Conservation (phyloP, 1,140 invertebrate species). For the Leguminivora glycinivorella region DNA sequence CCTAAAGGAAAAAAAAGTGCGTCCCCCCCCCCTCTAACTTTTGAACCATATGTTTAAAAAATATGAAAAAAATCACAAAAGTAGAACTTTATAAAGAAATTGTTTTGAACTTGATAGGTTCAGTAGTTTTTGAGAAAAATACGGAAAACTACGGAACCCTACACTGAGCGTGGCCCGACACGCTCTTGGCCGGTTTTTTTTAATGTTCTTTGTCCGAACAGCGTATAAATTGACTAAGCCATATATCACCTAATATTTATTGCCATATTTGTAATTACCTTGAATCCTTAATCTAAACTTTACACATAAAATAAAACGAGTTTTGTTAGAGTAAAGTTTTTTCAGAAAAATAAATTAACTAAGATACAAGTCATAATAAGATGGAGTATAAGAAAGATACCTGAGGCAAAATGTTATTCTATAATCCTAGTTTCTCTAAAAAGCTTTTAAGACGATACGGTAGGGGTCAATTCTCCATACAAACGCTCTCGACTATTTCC, state of each 20-base stretch:
- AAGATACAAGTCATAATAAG: background rate
- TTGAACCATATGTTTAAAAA: too few species aligned
- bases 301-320: slow-evolving; percentile 3
- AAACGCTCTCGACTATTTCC: too few species aligned
- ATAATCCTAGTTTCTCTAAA: background rate
- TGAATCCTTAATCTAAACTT: slow-evolving; percentile 24
- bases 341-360: background rate
- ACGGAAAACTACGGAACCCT: too few species aligned
- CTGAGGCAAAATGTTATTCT: background rate
- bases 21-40: too few species aligned
- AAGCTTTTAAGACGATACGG: background rate
- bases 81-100: too few species aligned
- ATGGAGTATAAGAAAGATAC: background rate
- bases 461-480: too few species aligned
- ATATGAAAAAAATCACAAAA: too few species aligned
- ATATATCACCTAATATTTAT: slow-evolving; percentile 24
- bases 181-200: too few species aligned
- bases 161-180: too few species aligned
- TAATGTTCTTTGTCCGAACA: slow-evolving; percentile 56
- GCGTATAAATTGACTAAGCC: slow-evolving; percentile 21
- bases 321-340: background rate
- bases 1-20: too few species aligned
- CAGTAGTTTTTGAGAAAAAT: too few species aligned
- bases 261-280: slow-evolving; percentile 28
- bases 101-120: too few species aligned